These are phyloP conservation scores for Onthophagus taurus DNA, from an alignment of 1,140 invertebrate genomes.

Conservation along the genomic window DNA sequence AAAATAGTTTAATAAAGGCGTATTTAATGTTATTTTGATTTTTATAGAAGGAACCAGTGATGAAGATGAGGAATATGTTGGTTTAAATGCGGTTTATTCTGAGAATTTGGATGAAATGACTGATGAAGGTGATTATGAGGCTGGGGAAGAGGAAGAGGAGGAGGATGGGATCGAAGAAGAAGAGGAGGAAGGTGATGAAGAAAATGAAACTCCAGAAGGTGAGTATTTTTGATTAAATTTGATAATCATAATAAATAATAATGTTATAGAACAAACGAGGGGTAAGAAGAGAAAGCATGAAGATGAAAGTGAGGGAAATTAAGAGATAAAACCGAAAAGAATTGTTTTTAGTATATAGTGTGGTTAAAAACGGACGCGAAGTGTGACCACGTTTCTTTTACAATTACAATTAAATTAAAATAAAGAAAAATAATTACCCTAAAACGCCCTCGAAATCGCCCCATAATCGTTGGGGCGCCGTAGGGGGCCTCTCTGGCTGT, in stretches of 20 bases:
- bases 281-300: slow-evolving; percentile 68
- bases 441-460: too few relatives aligned
- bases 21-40: slow-evolving; percentile 25
- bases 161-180: slow-evolving; percentile 48
- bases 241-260: slow-evolving; percentile 8
- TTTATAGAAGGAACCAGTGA: slow-evolving; percentile 45
- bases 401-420: slow-evolving; percentile 7
- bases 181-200: slow-evolving; percentile 50
- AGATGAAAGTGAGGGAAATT: slow-evolving; percentile 45
- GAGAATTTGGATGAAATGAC: slow-evolving; percentile 51
- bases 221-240: slow-evolving; percentile 14
- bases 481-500: slow-evolving; percentile 32
- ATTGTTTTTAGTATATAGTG: too few relatives aligned
- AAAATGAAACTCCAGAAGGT: slow-evolving; percentile 29
- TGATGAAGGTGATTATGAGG: slow-evolving; percentile 57
- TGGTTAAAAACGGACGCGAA: slow-evolving; percentile 25
- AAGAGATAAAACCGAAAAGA: too few relatives aligned
- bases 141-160: slow-evolving; percentile 53
- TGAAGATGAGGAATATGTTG: slow-evolving; percentile 47
- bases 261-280: slow-evolving; percentile 33
- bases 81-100: slow-evolving; percentile 58
- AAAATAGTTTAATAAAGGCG: too few relatives aligned
- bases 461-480: too few relatives aligned
- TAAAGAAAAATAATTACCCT: slow-evolving; percentile 8
- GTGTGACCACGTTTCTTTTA: too few relatives aligned